Evolutionary conservation across 2,888 invertebrate genomes (phyloP), one percentile per base, ranked within the genome.

Genomic region (Celastrina argiolus): DNA sequence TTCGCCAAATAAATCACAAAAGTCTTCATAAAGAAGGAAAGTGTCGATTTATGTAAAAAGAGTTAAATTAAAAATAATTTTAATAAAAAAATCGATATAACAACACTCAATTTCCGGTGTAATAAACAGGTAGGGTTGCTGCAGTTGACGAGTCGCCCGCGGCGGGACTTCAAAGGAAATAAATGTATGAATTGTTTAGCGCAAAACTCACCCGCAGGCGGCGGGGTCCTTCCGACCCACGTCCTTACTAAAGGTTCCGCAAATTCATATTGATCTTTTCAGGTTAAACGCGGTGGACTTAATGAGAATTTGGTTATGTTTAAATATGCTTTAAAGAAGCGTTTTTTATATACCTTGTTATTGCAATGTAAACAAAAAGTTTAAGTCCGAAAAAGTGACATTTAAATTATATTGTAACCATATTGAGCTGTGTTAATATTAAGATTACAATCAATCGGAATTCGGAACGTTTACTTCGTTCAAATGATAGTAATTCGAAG

Each of bases 141-240:
- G 87, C 83, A 81, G 75, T 81, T 88, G 90, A 89, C 89, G 83
- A 77, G 81, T 74, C 79, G 85, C 88, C 86, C 79, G 80, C 79
- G 86, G 88, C 84, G 81, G 72, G 73, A 86, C 88, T 85, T 90
- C 89, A 90, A 91, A 90, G 88, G 85, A 83, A 84, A 83, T 85
- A 86, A 87, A 88, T 84, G 85, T 87, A 87, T 88, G 87, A 86
- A 88, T 88, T 89, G 88, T 88, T 89, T 86, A 85, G 83, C 80
- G 83, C n/a, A 81, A 84, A 86, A 86, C 78, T 79, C 78, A 75
- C 81, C 83, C 83, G 77, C 75, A 68, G 78, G 82, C 78, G 68
- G 65, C 72, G 73, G 67, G 79, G 80, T 78, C 80, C 76, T 77
- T 76, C 73, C 78, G 80, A 81, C 82, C 82, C 75, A 73, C 74